Evolutionary conservation across 2,797 vertebrate species (phyloP).

Genomic region (Pampus argenteus): DNA sequence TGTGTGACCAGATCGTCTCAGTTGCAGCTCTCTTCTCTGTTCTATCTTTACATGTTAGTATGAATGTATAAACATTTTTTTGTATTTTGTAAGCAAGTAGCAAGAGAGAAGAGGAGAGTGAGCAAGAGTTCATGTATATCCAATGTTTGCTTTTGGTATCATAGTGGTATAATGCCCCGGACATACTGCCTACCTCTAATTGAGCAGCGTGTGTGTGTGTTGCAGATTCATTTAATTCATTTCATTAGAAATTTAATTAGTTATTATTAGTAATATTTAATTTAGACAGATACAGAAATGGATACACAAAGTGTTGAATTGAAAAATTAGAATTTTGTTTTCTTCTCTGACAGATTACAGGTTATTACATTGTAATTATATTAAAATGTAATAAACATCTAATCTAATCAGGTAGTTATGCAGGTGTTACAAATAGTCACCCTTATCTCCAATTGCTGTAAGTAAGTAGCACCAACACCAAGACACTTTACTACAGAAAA

Average conservation of each 20-base stretch:
- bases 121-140: background rate
- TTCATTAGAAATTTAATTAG: too few relatives aligned
- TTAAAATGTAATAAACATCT: background rate
- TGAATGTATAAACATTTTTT: too few relatives aligned
- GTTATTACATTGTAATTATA: too few relatives aligned
- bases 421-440: background rate
- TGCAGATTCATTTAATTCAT: too few relatives aligned
- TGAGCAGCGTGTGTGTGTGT: too few relatives aligned
- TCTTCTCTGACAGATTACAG: too few relatives aligned
- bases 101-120: background rate
- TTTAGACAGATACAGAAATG: too few relatives aligned
- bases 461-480: background rate
- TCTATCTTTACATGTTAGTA: background rate
- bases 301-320: too few relatives aligned
- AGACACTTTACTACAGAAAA: background rate
- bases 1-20: background rate
- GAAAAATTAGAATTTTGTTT: too few relatives aligned
- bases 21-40: background rate
- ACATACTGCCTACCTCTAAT: too few relatives aligned
- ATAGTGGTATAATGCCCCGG: background rate
- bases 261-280: too few relatives aligned
- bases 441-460: background rate
- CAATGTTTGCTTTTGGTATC: slow-evolving; percentile 3
- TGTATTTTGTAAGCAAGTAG: too few relatives aligned
- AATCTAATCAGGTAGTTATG: background rate